A percentile compares a stretch with the other conserved stretches of the same genome.
Evolutionary conservation across 2,113 vertebrate species (phyloP).

Genomic region (Oreochromis tanganicae): DNA sequence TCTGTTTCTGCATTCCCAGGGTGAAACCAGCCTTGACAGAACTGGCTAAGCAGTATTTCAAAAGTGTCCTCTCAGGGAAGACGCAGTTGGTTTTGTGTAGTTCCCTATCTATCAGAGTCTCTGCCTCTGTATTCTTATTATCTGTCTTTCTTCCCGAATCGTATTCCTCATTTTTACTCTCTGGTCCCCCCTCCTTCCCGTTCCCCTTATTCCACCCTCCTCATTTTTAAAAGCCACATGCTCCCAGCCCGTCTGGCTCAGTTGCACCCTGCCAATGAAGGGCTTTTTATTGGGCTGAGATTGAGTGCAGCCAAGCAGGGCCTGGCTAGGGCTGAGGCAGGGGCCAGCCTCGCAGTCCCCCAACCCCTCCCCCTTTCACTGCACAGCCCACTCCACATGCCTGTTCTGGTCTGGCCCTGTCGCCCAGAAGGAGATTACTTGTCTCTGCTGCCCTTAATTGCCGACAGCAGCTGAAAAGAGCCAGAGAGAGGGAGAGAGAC

Average conservation of each 20-base stretch:
- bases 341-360: slow-evolving; percentile 40
- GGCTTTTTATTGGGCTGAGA: slow-evolving; percentile 78
- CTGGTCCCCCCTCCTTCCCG: not conserved
- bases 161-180: slow-evolving; percentile 43
- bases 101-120: slow-evolving; percentile 42
- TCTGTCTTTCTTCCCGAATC: slow-evolving; percentile 38
- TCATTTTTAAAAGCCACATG: slow-evolving; percentile 71
- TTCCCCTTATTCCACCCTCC: slow-evolving; percentile 44
- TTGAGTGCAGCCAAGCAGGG: slow-evolving; percentile 80
- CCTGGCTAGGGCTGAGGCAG: slow-evolving; percentile 53
- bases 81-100: slow-evolving; percentile 28
- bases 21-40: slow-evolving; percentile 65
- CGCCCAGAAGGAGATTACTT: slow-evolving; percentile 76
- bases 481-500: slow-evolving; percentile 39
- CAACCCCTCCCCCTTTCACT: not conserved
- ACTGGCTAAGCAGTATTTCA: slow-evolving; percentile 42
- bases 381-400: slow-evolving; percentile 61
- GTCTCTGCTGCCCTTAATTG: slow-evolving; percentile 77
- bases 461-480: slow-evolving; percentile 71
- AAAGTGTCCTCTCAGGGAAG: slow-evolving; percentile 23
- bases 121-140: slow-evolving; percentile 39
- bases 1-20: slow-evolving; percentile 66
- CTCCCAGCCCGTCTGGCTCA: slow-evolving; percentile 72
- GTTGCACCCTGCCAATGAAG: slow-evolving; percentile 75
- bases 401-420: slow-evolving; percentile 67